Base-by-base conservation (phyloP, 2,113 vertebrate species). In the Merops nubicus region DNA sequence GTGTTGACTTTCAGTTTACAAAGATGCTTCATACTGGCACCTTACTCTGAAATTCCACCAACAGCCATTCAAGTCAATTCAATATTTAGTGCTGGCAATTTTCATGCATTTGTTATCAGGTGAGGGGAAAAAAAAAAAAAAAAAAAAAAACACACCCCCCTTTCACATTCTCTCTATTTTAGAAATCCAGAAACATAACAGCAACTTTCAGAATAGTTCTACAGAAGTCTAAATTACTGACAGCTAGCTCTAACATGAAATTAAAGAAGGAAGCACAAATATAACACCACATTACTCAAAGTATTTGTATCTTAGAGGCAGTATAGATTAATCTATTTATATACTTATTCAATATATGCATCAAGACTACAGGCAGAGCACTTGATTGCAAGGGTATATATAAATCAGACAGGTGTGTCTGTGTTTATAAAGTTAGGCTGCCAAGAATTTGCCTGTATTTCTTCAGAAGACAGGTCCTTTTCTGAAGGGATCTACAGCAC, bases 381-480 rank as follows among this genome's bases (percentile, higher is more conserved):
- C 50, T 80, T 62, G 19, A 73, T 3, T 69, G 17, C 17, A 25
- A 13, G 45, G 38, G 15, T 79, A 67, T 31, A 72, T n/a, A 88
- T 73, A 88, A 81, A 77, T 67, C 84, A 89, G 59, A 38, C 29
- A 91, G 84, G 74, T 91, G 63, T 57, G 53, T 54, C 72, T 76
- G n/a, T 50, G 10, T 85, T 40, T 80, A 59, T 51, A 36, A 89
- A 83, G 33, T 70, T 29, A 50, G 64, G 38, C 51, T 69, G 70
- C 70, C 88, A 96, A 85, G 54, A 91, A 85, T 85, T 85, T 69
- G 50, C 31, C 89, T 89, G n/a, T 65, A 76, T 62, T 94, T 82
- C 81, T 94, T 91, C 77, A 79, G 43, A 89, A 51, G 65, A 76
- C 53, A 85, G 36, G 57, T 89, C 34, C 85, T 95, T 53, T 89